Percentiles rank a stretch among this genome's conserved stretches.
phyloP scores from a whole-genome alignment of 2,888 invertebrate genomes.

The Caenorhabditis macrosperma region DNA sequence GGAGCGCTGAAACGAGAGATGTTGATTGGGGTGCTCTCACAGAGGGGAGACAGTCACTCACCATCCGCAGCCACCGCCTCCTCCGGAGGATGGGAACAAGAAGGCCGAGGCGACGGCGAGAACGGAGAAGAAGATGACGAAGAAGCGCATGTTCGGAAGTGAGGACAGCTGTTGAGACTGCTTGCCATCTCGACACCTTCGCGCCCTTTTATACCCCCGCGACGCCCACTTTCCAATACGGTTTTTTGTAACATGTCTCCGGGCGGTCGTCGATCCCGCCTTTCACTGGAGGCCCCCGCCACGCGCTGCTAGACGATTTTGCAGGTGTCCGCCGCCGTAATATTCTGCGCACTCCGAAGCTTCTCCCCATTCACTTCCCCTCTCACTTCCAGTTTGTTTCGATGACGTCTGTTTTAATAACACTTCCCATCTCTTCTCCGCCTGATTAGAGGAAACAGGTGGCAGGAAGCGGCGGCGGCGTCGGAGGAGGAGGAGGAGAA shows the following conservation, averaged over 20 bases:
- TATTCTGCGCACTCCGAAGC: too few relatives aligned
- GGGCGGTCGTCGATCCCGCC: conserved; percentile 15
- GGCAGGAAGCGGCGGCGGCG: conserved; percentile 14
- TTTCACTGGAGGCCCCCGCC: conserved; percentile 9
- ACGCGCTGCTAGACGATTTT: conserved; percentile 42
- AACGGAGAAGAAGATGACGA: conserved; percentile 52
- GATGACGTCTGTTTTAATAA: conserved; percentile 41
- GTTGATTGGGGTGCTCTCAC: background rate
- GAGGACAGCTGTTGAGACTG: conserved; percentile 38
- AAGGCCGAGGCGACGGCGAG: conserved; percentile 58
- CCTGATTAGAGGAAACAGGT: conserved; percentile 35
- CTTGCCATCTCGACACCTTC: conserved; percentile 24
- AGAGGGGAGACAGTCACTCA: background rate
- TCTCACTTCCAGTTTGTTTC: conserved; percentile 51
- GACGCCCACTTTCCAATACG: conserved; percentile 5
- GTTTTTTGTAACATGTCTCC: conserved; percentile 30
- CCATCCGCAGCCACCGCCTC: conserved; percentile 61
- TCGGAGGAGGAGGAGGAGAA: too few relatives aligned
- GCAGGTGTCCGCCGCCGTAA: conserved; percentile 17
- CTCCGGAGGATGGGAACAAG: conserved; percentile 60
- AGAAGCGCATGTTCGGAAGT: conserved; percentile 48
- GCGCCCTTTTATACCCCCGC: conserved; percentile 22
- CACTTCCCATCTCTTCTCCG: background rate
- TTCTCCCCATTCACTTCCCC: background rate
- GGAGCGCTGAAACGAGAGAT: conserved; percentile 49